These are phyloP conservation scores for Dilophus febrilis DNA, from an alignment of 2,888 invertebrate species.

Conservation along the genomic window DNA sequence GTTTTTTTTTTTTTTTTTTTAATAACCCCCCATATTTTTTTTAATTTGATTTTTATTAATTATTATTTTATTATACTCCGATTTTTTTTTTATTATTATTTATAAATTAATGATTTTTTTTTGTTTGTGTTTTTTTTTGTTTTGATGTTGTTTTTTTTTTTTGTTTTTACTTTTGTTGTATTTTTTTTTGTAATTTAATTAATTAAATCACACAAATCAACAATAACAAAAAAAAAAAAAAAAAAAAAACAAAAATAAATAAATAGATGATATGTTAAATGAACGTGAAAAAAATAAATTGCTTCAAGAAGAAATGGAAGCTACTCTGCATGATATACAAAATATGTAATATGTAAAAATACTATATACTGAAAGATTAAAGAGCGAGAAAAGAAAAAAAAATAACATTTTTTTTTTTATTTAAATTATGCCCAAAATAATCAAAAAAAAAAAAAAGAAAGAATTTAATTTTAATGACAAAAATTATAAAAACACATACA, in stretches of 20 bases:
- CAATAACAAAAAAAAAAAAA: background rate
- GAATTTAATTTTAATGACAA: too few species aligned
- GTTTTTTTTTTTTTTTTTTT: too few species aligned
- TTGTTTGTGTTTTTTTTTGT: conserved; percentile 11
- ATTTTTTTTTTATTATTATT: conserved; percentile 7
- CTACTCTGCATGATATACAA: conserved; percentile 97
- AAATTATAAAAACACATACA: too few species aligned
- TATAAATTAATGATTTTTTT: conserved; percentile 9
- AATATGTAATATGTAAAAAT: conserved; percentile 64
- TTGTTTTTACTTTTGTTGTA: conserved; percentile 11
- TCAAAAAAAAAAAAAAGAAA: conserved; percentile 1
- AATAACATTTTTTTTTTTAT: conserved; percentile 5
- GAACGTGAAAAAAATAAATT: conserved; percentile 92
- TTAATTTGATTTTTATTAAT: too few species aligned
- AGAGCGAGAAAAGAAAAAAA: conserved; percentile 8
- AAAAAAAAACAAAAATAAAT: background rate
- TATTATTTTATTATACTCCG: conserved; percentile 5
- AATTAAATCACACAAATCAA: conserved; percentile 4
- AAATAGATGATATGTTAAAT: conserved; percentile 84
- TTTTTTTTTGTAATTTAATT: conserved; percentile 13
- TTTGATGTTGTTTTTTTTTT: conserved; percentile 12
- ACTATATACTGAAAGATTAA: conserved; percentile 13
- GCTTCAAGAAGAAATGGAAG: conserved; percentile 96
- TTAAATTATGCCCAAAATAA: background rate
- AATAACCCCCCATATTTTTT: too few species aligned